These are phyloP conservation scores for Tiliacea citrago DNA, from an alignment of 2,888 invertebrate genomes.

Conservation along the genomic window DNA sequence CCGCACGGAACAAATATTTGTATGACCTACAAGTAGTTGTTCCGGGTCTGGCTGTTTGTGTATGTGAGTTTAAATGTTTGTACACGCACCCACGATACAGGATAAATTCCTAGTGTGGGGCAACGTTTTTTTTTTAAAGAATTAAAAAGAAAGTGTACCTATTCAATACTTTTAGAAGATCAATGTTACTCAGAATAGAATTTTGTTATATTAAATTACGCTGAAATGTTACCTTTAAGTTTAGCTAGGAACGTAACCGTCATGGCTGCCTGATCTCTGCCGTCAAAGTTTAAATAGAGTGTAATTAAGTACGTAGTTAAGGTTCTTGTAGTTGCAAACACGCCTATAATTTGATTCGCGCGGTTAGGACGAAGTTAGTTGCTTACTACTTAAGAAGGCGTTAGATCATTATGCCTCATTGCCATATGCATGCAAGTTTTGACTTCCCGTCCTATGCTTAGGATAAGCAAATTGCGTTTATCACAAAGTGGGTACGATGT, in stretches of 20 bases:
- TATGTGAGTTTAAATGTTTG: too few relatives aligned
- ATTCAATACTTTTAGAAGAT: background rate
- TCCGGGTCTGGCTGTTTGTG: too few relatives aligned
- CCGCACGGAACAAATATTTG: too few relatives aligned
- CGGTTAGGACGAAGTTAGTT: constrained; percentile 38
- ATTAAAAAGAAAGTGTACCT: too few relatives aligned
- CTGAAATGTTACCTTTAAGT: background rate
- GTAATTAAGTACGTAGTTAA: constrained; percentile 52
- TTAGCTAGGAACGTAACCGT: constrained; percentile 14
- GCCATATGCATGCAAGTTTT: constrained; percentile 1
- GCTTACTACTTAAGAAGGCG: constrained; percentile 27
- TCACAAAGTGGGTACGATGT: background rate
- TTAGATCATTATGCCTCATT: constrained; percentile 28
- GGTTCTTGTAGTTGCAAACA: constrained; percentile 47
- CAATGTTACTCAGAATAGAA: background rate
- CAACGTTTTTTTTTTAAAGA: too few relatives aligned
- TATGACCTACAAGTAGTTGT: too few relatives aligned
- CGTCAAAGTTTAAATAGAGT: constrained; percentile 52
- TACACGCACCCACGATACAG: too few relatives aligned
- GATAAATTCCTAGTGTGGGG: too few relatives aligned
- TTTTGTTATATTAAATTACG: background rate
- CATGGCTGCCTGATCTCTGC: background rate
- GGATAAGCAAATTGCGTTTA: background rate
- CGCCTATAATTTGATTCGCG: constrained; percentile 49
- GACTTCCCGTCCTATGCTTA: background rate